These are phyloP conservation scores for Coptodon bakossiorum DNA, from an alignment of 2,113 vertebrate genomes.

Conservation along the genomic window DNA sequence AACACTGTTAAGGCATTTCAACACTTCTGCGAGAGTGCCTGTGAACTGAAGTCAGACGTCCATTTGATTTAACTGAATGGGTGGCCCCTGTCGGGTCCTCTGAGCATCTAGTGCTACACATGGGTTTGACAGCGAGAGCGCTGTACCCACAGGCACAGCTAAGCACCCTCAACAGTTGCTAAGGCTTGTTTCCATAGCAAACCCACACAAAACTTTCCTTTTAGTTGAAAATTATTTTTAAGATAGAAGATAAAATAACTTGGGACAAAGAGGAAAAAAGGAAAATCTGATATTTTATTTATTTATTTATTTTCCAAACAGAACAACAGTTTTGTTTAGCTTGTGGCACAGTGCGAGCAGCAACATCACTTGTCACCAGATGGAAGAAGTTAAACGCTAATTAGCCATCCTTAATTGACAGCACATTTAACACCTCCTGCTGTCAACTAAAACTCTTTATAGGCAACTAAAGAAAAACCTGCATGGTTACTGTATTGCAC, in stretches of 20 bases:
- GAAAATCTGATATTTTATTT: not conserved
- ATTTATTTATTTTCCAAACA: not conserved
- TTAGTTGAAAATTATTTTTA: not conserved
- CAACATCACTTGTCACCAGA: not conserved
- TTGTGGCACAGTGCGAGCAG: not conserved
- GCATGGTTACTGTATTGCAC: not conserved
- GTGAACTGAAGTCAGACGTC: not conserved
- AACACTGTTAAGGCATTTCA: not conserved
- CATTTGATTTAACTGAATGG: not conserved
- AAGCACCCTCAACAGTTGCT: slow-evolving; percentile 24
- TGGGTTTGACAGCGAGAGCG: slow-evolving; percentile 43
- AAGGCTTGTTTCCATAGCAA: not conserved
- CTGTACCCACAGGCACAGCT: not conserved
- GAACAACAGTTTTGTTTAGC: not conserved
- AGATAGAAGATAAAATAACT: not conserved
- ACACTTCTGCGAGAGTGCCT: not conserved
- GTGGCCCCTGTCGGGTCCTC: slow-evolving; percentile 12
- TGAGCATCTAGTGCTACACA: slow-evolving; percentile 2
- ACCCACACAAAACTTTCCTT: not conserved
- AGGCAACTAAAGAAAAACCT: not conserved
- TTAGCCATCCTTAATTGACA: not conserved
- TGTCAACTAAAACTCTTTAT: not conserved
- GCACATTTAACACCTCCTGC: not conserved
- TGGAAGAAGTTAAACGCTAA: not conserved
- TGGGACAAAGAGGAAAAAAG: not conserved